These are phyloP conservation scores for Pontoporia blainvillei DNA, from an alignment of 2,113 vertebrate genomes.

Conservation along the genomic window DNA sequence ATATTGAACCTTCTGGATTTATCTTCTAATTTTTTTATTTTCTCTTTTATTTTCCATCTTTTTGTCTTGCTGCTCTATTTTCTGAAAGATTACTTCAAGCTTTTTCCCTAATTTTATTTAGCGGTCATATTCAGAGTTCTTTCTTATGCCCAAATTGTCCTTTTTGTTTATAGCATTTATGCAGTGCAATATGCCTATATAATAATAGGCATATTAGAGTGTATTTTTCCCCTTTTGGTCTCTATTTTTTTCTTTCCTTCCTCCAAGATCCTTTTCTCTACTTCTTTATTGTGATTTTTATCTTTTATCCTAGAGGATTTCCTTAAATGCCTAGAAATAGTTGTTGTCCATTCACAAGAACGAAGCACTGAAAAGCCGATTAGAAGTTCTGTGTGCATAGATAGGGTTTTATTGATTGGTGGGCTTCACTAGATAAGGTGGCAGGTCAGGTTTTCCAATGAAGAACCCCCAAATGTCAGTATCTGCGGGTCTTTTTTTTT, in stretches of 20 bases:
- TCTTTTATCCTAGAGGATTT: neutral
- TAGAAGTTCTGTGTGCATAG: neutral
- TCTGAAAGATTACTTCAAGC: neutral
- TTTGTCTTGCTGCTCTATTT: constrained; percentile 3
- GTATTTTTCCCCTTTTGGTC: neutral
- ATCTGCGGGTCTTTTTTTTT: neutral
- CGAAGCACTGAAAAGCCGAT: neutral
- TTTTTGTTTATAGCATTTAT: neutral
- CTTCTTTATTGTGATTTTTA: neutral
- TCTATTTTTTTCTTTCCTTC: neutral
- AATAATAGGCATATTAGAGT: neutral
- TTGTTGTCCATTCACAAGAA: neutral
- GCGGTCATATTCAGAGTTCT: neutral
- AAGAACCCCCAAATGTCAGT: neutral
- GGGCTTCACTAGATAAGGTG: neutral
- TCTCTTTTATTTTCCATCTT: neutral
- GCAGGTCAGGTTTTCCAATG: neutral
- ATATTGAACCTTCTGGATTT: neutral
- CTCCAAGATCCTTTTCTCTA: neutral
- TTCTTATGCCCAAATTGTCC: neutral
- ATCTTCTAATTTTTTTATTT: neutral
- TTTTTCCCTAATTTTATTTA: neutral
- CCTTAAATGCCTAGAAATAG: neutral
- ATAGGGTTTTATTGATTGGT: neutral
- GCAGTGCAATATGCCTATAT: neutral